Conservation (phyloP, 2,113 vertebrate genomes). For the Chauna torquata region DNA sequence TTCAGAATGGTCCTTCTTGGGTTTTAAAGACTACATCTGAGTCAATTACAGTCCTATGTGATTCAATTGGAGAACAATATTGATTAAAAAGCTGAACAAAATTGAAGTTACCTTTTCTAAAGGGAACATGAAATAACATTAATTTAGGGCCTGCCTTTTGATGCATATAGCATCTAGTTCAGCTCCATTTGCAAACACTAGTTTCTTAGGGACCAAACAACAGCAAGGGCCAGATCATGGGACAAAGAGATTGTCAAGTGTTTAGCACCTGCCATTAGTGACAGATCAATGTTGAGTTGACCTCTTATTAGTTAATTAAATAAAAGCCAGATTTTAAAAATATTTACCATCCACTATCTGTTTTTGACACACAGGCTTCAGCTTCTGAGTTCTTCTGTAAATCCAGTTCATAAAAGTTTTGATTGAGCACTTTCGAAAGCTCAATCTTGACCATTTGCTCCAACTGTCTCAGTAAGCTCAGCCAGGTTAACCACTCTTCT, state of each 20-base stretch:
- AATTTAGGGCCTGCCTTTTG: background rate
- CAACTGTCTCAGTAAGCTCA: background rate
- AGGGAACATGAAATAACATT: background rate
- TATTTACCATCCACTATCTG: background rate
- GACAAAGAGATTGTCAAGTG: background rate
- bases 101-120: slow-evolving; percentile 11
- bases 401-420: background rate
- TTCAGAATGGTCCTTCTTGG: background rate
- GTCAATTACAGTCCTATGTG: background rate
- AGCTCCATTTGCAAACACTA: background rate
- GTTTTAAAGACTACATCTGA: slow-evolving; percentile 3
- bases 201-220: background rate
- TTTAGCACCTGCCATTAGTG: background rate
- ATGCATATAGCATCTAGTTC: background rate
- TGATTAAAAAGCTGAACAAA: slow-evolving; percentile 27
- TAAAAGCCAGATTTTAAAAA: background rate
- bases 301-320: background rate
- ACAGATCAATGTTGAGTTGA: background rate
- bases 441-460: background rate
- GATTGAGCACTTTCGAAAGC: background rate
- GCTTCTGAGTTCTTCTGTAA: background rate
- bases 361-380: background rate
- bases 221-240: background rate
- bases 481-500: background rate
- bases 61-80: background rate